Evolutionary conservation across 2,888 invertebrate genomes (phyloP).

Genomic region (Philaethria dido): DNA sequence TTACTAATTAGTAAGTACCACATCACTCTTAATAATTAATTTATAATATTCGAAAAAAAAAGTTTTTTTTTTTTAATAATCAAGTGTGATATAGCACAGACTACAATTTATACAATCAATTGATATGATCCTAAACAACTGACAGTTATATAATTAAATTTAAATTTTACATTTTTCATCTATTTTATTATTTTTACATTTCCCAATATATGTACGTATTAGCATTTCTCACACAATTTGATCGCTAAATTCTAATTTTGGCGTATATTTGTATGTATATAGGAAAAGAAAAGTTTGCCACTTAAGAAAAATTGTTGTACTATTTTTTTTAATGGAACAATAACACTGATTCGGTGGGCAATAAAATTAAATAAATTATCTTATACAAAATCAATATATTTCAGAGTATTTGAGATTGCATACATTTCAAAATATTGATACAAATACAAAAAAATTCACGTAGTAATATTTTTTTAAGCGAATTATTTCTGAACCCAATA

Average conservation of each 20-base stretch:
- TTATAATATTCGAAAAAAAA: slow-evolving; percentile 2
- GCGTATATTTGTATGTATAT: slow-evolving; percentile 10
- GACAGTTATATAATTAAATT: slow-evolving; percentile 21
- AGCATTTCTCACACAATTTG: slow-evolving; percentile 17
- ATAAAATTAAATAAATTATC: slow-evolving; percentile 54
- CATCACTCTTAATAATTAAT: slow-evolving; percentile 18
- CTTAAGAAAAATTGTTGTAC: slow-evolving; percentile 28
- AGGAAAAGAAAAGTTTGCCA: slow-evolving; percentile 3
- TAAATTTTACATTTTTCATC: slow-evolving; percentile 18
- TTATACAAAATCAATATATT: slow-evolving; percentile 42
- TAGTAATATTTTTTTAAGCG: slow-evolving; percentile 20
- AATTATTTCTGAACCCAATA: slow-evolving; percentile 33
- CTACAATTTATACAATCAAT: slow-evolving; percentile 10
- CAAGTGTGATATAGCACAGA: slow-evolving; percentile 19
- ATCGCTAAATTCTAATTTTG: slow-evolving; percentile 20
- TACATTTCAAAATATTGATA: slow-evolving; percentile 43
- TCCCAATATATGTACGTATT: slow-evolving; percentile 20
- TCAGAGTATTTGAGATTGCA: slow-evolving; percentile 56
- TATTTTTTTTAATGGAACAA: slow-evolving; percentile 30
- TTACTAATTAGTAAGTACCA: slow-evolving; percentile 8
- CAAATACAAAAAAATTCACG: slow-evolving; percentile 23
- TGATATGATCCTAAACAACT: slow-evolving; percentile 24
- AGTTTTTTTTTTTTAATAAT: background rate
- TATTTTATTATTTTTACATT: slow-evolving; percentile 23
- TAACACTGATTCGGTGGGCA: slow-evolving; percentile 62